Evolutionary conservation across 2,888 invertebrate species (phyloP), one percentile per base, ranked within the genome.

Genomic region (Meandrusa payeni): DNA sequence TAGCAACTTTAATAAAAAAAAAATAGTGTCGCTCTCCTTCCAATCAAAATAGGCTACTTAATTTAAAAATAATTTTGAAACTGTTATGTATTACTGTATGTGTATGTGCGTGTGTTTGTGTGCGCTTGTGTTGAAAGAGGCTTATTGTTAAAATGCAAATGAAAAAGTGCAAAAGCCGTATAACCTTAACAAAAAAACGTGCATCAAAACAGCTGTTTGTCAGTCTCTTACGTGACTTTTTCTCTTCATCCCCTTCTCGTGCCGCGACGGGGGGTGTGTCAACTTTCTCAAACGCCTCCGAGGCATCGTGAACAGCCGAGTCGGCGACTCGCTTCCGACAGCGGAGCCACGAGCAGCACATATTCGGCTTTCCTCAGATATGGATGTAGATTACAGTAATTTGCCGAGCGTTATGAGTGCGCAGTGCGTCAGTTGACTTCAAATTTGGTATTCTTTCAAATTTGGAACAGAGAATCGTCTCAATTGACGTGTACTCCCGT

Each of bases 301-400:
- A 58, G 9, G 69, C 64, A 26, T 62, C 56, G 47, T 67, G 61
- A 46, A 68, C 74, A 5, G 71, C 59, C 44, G 76, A 77, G 54
- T 79, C 82, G 44, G 80, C 80, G 51, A 85, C 78, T 6, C 78
- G 74, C 49, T 81, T 68, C 40, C 83, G 73, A 61, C 81, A 83
- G 55, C 78, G 66, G 48, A 85, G 61, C 85, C 86, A 87, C 57
- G 85, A 85, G 65, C 83, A 83, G 64, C 87, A 87, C 87, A 87
- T 87, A 52, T 65, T 54, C 61, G 55, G 54, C 57, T n/a, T n/a
- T n/a, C n/a, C n/a, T n/a, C n/a, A n/a, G n/a, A n/a, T n/a, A n/a
- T n/a, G n/a, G n/a, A n/a, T n/a, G n/a, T n/a, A n/a, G n/a, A n/a
- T n/a, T n/a, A n/a, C n/a, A n/a, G n/a, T n/a, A n/a, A n/a, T n/a